Percentiles rank a stretch among this genome's conserved stretches.
These are phyloP conservation scores for Pterocles orientalis DNA, from an alignment of 2,113 vertebrate species.

Conservation along the genomic window DNA sequence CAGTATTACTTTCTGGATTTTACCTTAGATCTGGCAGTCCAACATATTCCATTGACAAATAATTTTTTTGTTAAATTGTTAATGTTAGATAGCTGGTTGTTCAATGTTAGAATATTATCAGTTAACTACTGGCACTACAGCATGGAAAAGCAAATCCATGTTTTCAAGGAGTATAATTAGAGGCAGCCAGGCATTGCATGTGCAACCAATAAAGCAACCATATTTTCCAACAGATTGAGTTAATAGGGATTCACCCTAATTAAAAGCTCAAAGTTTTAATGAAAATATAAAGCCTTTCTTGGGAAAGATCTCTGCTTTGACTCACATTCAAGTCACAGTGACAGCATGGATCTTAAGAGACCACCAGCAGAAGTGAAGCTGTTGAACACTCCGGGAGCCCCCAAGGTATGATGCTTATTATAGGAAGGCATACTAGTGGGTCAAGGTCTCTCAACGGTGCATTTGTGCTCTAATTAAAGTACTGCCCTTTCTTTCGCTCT, in stretches of 20 bases:
- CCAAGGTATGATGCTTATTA: not conserved
- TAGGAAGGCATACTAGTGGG: not conserved
- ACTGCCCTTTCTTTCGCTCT: not conserved
- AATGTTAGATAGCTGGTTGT: not conserved
- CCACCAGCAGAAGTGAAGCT: not conserved
- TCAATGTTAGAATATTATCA: not conserved
- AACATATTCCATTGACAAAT: not conserved
- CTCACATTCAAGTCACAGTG: not conserved
- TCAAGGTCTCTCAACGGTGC: not conserved
- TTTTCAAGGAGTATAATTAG: not conserved
- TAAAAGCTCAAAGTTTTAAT: conserved; percentile 7
- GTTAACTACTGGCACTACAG: not conserved
- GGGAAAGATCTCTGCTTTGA: conserved; percentile 4
- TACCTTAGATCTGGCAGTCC: not conserved
- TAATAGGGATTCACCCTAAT: conserved; percentile 15
- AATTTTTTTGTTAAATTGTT: not conserved
- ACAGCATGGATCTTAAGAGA: not conserved
- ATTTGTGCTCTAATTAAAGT: conserved; percentile 43
- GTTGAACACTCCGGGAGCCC: not conserved
- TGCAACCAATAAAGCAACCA: not conserved
- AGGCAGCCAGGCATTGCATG: not conserved
- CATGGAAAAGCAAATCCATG: not conserved
- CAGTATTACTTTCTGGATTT: not conserved
- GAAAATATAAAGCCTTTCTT: conserved; percentile 1
- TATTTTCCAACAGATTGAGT: not conserved